Evolutionary conservation across 2,113 vertebrate genomes (phyloP), one percentile per base, ranked within the genome.

Genomic region (Tyto alba): DNA sequence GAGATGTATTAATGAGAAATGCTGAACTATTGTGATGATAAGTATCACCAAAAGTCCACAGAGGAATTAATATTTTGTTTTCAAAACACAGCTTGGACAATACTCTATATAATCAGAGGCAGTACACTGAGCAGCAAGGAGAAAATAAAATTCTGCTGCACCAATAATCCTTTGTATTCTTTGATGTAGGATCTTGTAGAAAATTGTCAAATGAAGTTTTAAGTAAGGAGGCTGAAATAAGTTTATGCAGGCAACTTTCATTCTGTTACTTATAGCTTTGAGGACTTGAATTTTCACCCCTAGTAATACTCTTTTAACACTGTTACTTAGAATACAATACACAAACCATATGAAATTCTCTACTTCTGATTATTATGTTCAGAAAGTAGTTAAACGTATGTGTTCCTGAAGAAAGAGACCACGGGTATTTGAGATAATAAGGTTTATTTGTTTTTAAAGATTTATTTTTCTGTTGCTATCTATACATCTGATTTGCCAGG

Each of bases 361-460:
- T 93, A 53, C 69, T 95, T 94, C 89, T 92, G 75, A 66, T 80
- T 94, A 63, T 63, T 81, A 76, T 27, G 84, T 77, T 91, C 77
- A 84, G 94, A 95, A 95, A 96, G 66, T 79, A 74, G 81, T 90
- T 74, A 95, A 97, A 93, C 2, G 68, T 90, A 82, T 90, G 57
- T 69, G 76, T 92, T 50, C 47, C 86, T 67, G 78, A 94, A 93
- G 91, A 97, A 97, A 91, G 59, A 96, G 81, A 95, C 64, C 77
- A 97, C 94, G 78, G 95, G 86, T 95, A 96, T 97, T 95, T 93
- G 95, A 96, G 95, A 96, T 96, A 89, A 90, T 96, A 73, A 96
- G 93, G 89, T 85, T 90, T 86, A 93, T 90, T 95, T 96, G 85
- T 89, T 95, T 96, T 88, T 94, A 88, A 92, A 96, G 89, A 79